Conservation (phyloP, 2,113 vertebrate species). For the Oncorhynchus masou region DNA sequence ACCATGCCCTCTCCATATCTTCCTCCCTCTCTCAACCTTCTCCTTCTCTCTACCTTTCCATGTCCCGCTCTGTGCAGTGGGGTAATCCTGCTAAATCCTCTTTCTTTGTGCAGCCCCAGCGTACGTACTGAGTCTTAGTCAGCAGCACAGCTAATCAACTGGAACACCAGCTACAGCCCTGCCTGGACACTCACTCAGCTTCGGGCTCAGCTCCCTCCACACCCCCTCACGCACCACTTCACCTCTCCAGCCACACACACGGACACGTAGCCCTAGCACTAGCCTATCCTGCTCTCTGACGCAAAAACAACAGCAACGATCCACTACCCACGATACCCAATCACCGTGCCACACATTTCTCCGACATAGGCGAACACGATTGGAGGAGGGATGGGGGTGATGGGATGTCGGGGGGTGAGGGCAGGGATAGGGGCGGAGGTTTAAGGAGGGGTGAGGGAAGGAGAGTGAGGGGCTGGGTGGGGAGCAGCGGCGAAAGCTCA, state of each 20-base stretch:
- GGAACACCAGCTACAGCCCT: not conserved
- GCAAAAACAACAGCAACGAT: not conserved
- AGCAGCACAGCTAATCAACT: not conserved
- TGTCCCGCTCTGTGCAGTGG: too few relatives aligned
- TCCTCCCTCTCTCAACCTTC: not conserved
- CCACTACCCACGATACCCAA: constrained; percentile 31
- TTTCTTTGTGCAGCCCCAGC: not conserved
- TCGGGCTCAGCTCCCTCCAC: not conserved
- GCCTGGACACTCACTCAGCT: not conserved
- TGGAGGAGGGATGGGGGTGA: constrained; percentile 44
- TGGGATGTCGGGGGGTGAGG: constrained; percentile 19
- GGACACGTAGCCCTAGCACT: not conserved
- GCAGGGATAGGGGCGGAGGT: not conserved
- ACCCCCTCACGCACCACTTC: not conserved
- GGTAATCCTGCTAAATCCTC: too few relatives aligned
- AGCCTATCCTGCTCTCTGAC: not conserved
- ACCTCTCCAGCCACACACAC: not conserved
- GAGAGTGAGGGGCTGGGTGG: constrained; percentile 21
- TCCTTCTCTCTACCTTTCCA: too few relatives aligned
- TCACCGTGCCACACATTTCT: constrained; percentile 39
- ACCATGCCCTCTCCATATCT: not conserved
- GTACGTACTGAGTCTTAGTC: not conserved
- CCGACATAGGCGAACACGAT: constrained; percentile 29
- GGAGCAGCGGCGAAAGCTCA: constrained; percentile 50
- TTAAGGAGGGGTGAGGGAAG: constrained; percentile 22